phyloP scores from a whole-genome alignment of 2,888 invertebrate species.

The Galeruca laticollis region DNA sequence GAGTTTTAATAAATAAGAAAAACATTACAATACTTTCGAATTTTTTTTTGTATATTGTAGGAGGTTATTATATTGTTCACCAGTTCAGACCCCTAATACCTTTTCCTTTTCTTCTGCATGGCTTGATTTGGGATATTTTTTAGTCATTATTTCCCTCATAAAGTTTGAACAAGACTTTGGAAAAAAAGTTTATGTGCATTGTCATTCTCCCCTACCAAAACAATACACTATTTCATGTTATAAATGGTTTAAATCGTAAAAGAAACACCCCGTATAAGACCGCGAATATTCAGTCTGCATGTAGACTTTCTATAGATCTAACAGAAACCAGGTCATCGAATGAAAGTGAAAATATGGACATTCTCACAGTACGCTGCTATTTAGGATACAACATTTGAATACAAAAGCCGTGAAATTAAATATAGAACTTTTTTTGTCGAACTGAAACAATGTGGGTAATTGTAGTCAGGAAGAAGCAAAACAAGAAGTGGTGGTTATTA shows the following conservation, averaged over 20 bases:
- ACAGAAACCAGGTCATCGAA: slow-evolving; percentile 64
- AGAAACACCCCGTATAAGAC: neutral
- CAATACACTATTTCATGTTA: too few relatives aligned
- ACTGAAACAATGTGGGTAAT: slow-evolving; percentile 29
- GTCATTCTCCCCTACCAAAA: too few relatives aligned
- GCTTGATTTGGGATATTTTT: too few relatives aligned
- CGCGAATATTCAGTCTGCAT: slow-evolving; percentile 14
- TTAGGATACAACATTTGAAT: slow-evolving; percentile 62
- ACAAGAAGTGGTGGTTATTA: slow-evolving; percentile 8
- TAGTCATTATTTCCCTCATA: too few relatives aligned
- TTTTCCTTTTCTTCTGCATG: too few relatives aligned
- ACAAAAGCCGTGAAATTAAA: slow-evolving; percentile 56
- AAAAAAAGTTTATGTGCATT: too few relatives aligned
- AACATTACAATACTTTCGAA: too few relatives aligned
- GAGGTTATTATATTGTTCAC: too few relatives aligned
- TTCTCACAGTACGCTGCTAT: slow-evolving; percentile 59
- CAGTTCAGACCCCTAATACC: too few relatives aligned
- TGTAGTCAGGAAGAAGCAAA: slow-evolving; percentile 11
- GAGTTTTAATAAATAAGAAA: too few relatives aligned
- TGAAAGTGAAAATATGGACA: slow-evolving; percentile 65
- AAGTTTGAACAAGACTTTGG: too few relatives aligned
- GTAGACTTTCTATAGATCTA: slow-evolving; percentile 65
- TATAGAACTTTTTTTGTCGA: slow-evolving; percentile 33
- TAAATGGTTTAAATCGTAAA: neutral
- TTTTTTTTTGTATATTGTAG: too few relatives aligned